Evolutionary conservation across 2,797 vertebrate genomes (phyloP), one percentile per base, ranked within the genome.

Genomic region (Somateria mollissima): DNA sequence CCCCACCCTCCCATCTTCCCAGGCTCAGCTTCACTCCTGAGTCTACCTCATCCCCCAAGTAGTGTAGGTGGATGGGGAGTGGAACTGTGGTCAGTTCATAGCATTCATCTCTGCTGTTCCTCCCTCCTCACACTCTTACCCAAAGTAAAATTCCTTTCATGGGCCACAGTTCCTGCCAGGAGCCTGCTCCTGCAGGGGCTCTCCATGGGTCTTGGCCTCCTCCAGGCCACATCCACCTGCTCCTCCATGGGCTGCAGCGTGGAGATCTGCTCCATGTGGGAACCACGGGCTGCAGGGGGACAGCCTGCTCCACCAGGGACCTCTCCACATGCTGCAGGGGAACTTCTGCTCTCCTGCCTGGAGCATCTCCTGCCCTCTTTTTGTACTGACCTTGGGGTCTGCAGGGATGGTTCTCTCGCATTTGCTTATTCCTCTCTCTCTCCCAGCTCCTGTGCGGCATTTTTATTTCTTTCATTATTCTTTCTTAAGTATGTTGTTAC

Each of bases 201-300:
- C 13, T 49, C 18, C 11, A 69, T 6, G 0, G 4, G n/a, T 34
- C 86, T 11, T n/a, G 51, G 18, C n/a, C 61, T 77, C 30, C 45
- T 91, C 11, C 6, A 41, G 3, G 5, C 21, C 20, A 58, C 13
- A 77, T 15, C 30, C 20, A 20, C 34, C 54, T 75, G 11, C 17
- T 49, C 11, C 7, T 84, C 19, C 24, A n/a, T 0, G 1, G 1
- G 8, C 36, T 82, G 4, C 20, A 28, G 3, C 2, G 8, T 24
- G 21, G 5, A 28, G 47, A 27, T 82, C n/a, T 83, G 37, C 9
- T 80, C 43, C n/a, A 25, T 3, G 5, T 19, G 18, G 4, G 30
- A 17, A 28, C 8, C 25, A 25, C 0, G 0, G 21, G 27, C 66
- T 81, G 21, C 28, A 58, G 36, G 5, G 4, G 4, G 7, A 5